These are phyloP conservation scores for Pelochelys cantorii DNA, from an alignment of 2,797 vertebrate species.

Conservation along the genomic window DNA sequence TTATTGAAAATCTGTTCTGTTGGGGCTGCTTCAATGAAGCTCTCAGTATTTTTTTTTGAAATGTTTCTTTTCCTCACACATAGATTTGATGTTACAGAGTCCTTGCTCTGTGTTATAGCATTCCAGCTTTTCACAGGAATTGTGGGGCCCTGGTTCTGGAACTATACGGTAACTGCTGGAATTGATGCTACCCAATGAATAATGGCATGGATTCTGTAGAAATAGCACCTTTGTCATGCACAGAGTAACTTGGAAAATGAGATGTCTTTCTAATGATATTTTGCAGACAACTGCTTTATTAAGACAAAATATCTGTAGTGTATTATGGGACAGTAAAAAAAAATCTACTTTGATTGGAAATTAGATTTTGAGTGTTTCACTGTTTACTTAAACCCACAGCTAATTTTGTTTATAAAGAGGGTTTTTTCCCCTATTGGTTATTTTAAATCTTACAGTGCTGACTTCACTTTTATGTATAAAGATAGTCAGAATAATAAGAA, in stretches of 20 bases:
- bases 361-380: neutral
- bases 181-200: slow-evolving; percentile 54
- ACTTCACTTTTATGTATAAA: slow-evolving; percentile 1
- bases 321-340: slow-evolving; percentile 65
- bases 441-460: neutral
- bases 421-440: neutral
- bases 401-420: neutral
- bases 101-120: slow-evolving; percentile 79
- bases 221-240: slow-evolving; percentile 81
- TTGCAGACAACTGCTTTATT: slow-evolving; percentile 44
- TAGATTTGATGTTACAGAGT: slow-evolving; percentile 85
- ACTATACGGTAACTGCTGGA: slow-evolving; percentile 78
- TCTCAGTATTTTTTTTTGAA: slow-evolving; percentile 60
- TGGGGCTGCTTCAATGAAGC: neutral
- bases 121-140: slow-evolving; percentile 79
- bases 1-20: neutral
- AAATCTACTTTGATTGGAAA: slow-evolving; percentile 30
- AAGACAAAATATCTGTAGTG: slow-evolving; percentile 1
- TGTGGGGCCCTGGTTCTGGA: slow-evolving; percentile 83
- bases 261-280: slow-evolving; percentile 19
- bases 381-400: slow-evolving; percentile 34
- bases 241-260: slow-evolving; percentile 41
- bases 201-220: slow-evolving; percentile 57
- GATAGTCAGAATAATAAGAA: neutral
- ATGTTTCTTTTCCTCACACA: slow-evolving; percentile 75